Base-by-base conservation (phyloP, 2,113 vertebrate genomes). In the Sakesphorus luctuosus region DNA sequence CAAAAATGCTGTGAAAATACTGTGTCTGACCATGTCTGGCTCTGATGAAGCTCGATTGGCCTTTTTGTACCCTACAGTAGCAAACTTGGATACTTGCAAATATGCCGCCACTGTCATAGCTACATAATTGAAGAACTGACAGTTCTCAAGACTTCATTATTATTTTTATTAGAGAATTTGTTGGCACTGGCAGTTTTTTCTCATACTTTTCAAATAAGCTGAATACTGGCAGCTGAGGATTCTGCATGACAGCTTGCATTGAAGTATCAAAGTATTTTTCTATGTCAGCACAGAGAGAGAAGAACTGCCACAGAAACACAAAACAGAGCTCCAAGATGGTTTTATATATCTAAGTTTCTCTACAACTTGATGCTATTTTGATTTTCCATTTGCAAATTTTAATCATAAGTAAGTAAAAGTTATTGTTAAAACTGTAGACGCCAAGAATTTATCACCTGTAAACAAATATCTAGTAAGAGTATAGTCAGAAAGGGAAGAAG, bases 71-170 rank as follows among this genome's bases (percentile, higher is more conserved):
- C 49, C 67, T 91, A 49, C 53, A 90, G 78, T 36, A 91, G 20
- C 52, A 81, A 95, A 66, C 66, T 28, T 73, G 58, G 31, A 38
- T 62, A 36, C 63, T 83, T 84, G 46, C 53, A 93, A 95, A 91
- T 65, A 58, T 75, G 35, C 69, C 71, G 58, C 68, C 65, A n/a
- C 62, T 79, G 49, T 90, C 85, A 87, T 19, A 84, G 53, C 77
- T 83, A 52, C 76, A 76, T 93, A 84, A 94, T 5, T 81, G 84
- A 94, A 97, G 84, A 67, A 84, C 58, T 89, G 95, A 89, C 87
- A 40, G 23, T 95, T 96, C 91, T 92, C 86, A 91, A 95, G 95
- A 80, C 88, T 90, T 89, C 88, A 75, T 89, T 96, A 92, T 92
- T 90, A 72, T 96, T 95, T 83, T 95, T 91, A 94, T 94, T 96